phyloP scores from a whole-genome alignment of 2,888 invertebrate genomes.

The Odiellus spinosus region DNA sequence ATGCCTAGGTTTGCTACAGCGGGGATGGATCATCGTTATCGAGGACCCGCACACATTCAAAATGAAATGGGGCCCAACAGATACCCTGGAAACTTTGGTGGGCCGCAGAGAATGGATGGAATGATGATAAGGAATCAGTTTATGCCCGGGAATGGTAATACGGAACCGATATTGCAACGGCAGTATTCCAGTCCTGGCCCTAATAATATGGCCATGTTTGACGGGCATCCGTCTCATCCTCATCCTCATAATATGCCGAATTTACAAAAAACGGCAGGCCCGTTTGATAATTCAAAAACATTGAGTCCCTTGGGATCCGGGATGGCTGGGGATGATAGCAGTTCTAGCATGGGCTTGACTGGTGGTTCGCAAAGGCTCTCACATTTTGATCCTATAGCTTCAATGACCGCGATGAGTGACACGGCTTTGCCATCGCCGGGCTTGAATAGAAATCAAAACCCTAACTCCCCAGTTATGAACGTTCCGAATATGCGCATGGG shows the following conservation, averaged over 20 bases:
- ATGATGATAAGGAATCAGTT: conserved; percentile 10
- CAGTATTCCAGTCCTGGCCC: conserved; percentile 15
- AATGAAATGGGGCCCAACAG: conserved; percentile 21
- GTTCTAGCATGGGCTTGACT: background rate
- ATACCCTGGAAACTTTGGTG: conserved; percentile 8
- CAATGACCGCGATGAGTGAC: conserved; percentile 86
- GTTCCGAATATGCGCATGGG: conserved; percentile 19
- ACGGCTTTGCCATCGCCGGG: conserved; percentile 50
- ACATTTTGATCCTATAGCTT: conserved; percentile 83
- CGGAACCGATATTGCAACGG: conserved; percentile 11
- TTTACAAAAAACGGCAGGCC: conserved; percentile 20
- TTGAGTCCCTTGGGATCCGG: too few species aligned
- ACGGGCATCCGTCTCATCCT: conserved; percentile 12
- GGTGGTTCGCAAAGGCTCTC: conserved; percentile 24
- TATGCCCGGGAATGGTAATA: conserved; percentile 1
- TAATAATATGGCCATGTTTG: conserved; percentile 1
- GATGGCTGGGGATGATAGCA: too few species aligned
- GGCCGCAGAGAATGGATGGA: conserved; percentile 13
- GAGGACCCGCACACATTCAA: conserved; percentile 24
- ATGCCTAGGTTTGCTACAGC: too few species aligned
- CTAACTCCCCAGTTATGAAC: conserved; percentile 21
- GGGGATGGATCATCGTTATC: conserved; percentile 14
- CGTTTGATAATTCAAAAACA: conserved; percentile 14
- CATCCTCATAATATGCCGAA: conserved; percentile 18
- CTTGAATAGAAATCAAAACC: conserved; percentile 30